Evolutionary conservation across 2,797 vertebrate genomes (phyloP).

Genomic region (Sebastes aleutianus): DNA sequence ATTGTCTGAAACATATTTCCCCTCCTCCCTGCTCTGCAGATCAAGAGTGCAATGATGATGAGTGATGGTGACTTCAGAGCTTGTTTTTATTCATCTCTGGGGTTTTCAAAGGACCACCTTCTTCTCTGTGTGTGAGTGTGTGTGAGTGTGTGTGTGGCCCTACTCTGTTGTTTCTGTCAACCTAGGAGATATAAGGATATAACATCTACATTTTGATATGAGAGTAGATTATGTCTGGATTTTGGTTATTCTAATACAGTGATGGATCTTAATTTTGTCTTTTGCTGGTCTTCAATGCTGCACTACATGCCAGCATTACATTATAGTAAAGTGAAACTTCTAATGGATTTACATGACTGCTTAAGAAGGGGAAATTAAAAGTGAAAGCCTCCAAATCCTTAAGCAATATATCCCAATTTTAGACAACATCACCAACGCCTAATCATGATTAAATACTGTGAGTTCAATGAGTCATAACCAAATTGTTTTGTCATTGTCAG

Average conservation of each 20-base stretch:
- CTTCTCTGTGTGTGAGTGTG: conserved; percentile 21
- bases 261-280: background rate
- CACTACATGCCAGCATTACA: background rate
- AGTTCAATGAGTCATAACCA: background rate
- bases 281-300: background rate
- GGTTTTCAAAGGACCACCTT: conserved; percentile 69
- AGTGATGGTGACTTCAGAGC: conserved; percentile 75
- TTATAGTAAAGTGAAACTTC: background rate
- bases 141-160: conserved; percentile 17
- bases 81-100: conserved; percentile 73
- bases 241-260: background rate
- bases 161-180: conserved; percentile 40
- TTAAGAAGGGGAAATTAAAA: background rate
- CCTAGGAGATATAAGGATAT: background rate
- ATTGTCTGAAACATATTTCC: conserved; percentile 69
- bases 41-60: conserved; percentile 70
- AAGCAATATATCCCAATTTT: background rate
- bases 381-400: background rate
- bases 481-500: background rate
- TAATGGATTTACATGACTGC: background rate
- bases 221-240: background rate
- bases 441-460: background rate
- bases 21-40: conserved; percentile 61
- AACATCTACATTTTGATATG: background rate
- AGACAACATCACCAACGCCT: background rate